Evolutionary conservation across 2,113 vertebrate genomes (phyloP).

Genomic region (Rhegmatorhina hoffmannsi): DNA sequence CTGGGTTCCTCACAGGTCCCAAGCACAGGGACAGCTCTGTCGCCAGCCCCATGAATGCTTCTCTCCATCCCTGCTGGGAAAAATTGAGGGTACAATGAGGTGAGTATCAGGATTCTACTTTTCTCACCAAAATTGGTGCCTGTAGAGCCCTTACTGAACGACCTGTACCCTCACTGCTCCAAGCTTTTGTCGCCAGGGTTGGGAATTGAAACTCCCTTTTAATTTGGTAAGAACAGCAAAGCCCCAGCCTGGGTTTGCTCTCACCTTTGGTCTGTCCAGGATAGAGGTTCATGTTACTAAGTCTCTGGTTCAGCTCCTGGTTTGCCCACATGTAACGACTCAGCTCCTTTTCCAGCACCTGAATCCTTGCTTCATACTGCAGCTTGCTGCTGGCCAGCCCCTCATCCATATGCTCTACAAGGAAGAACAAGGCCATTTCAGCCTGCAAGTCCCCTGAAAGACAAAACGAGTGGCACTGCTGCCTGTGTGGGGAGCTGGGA

Average conservation of each 20-base stretch:
- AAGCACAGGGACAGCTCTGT: slow-evolving; percentile 17
- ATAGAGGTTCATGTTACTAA: slow-evolving; percentile 70
- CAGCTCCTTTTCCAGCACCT: slow-evolving; percentile 88
- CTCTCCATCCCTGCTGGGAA: slow-evolving; percentile 51
- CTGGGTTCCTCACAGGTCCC: slow-evolving; percentile 38
- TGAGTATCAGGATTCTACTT: background rate
- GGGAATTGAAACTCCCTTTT: background rate
- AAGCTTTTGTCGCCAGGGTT: background rate
- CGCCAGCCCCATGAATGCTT: background rate
- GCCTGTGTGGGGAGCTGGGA: background rate
- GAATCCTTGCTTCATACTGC: slow-evolving; percentile 89
- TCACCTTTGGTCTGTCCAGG: slow-evolving; percentile 81
- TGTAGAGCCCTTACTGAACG: background rate
- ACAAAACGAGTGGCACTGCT: background rate
- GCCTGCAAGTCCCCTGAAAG: background rate
- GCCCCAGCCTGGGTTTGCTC: background rate
- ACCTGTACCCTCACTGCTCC: background rate
- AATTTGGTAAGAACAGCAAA: background rate
- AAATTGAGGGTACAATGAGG: background rate
- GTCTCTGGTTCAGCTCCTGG: slow-evolving; percentile 86
- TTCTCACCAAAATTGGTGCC: background rate
- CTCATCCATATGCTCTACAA: slow-evolving; percentile 89
- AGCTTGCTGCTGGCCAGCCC: slow-evolving; percentile 87
- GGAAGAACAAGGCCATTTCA: background rate
- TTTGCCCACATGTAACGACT: slow-evolving; percentile 82